Percentiles rank a stretch among this genome's conserved stretches.
These are phyloP conservation scores for Mythimna vitellina DNA, from an alignment of 2,888 invertebrate species.

Conservation along the genomic window DNA sequence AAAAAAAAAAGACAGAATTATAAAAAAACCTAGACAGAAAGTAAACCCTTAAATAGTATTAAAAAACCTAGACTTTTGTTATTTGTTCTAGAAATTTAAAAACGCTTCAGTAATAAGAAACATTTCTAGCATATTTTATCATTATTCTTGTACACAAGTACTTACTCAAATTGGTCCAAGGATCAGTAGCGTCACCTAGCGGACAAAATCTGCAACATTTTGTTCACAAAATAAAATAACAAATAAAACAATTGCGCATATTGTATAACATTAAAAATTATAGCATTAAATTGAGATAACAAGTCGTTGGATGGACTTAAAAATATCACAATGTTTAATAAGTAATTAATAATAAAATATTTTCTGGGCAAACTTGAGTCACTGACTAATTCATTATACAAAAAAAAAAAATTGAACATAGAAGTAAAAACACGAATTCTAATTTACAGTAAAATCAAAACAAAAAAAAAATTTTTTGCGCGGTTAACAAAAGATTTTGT, in stretches of 20 bases:
- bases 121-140: slow-evolving; percentile 9
- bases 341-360: slow-evolving; percentile 40
- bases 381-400: slow-evolving; percentile 5
- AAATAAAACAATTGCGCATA: slow-evolving; percentile 53
- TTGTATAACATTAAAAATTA: slow-evolving; percentile 62
- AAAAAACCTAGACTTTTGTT: too few relatives aligned
- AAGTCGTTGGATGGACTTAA: slow-evolving; percentile 76
- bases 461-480: background rate
- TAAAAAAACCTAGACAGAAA: background rate
- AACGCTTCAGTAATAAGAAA: background rate
- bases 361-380: slow-evolving; percentile 11
- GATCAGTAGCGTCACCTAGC: slow-evolving; percentile 40
- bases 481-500: background rate
- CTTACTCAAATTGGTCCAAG: slow-evolving; percentile 40
- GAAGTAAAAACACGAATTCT: slow-evolving; percentile 33
- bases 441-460: background rate
- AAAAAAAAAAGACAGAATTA: background rate
- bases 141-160: slow-evolving; percentile 15
- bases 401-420: background rate
- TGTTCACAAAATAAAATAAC: slow-evolving; percentile 51
- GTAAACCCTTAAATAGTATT: too few relatives aligned
- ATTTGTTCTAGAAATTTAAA: too few relatives aligned
- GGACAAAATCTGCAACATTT: slow-evolving; percentile 26
- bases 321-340: slow-evolving; percentile 74
- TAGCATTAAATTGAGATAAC: slow-evolving; percentile 66